Percentiles rank a stretch among this genome's conserved stretches.
These are phyloP conservation scores for Athene noctua DNA, from an alignment of 2,113 vertebrate genomes.

Conservation along the genomic window DNA sequence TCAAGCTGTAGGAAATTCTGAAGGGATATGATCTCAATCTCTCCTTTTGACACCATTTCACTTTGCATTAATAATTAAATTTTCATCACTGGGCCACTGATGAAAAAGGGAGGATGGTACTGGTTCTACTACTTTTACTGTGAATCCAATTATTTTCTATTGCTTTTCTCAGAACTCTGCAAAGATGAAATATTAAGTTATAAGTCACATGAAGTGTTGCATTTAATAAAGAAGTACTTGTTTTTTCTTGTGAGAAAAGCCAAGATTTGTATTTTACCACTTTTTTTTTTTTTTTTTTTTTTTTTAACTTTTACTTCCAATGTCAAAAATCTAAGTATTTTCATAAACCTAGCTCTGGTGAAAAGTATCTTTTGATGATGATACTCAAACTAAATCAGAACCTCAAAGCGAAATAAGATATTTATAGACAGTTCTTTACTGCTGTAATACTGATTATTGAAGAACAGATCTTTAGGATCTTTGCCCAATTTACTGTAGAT, in stretches of 20 bases:
- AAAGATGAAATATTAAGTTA: neutral
- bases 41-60: slow-evolving; percentile 37
- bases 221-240: neutral
- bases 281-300: neutral
- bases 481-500: neutral
- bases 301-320: neutral
- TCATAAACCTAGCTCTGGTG: neutral
- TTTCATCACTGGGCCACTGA: slow-evolving; percentile 5
- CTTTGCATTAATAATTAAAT: slow-evolving; percentile 55
- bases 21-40: neutral
- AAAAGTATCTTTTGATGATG: neutral
- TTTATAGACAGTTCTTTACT: neutral
- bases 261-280: neutral
- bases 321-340: neutral
- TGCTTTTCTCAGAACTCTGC: neutral
- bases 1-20: slow-evolving; percentile 18
- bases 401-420: neutral
- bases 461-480: neutral
- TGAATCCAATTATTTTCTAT: neutral
- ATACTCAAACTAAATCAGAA: neutral
- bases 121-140: neutral
- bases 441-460: neutral
- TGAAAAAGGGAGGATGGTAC: neutral
- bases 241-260: neutral
- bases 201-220: neutral